Percentiles rank a stretch among this genome's conserved stretches.
phyloP scores from a whole-genome alignment of 2,797 vertebrate species.

The Pipistrellus pygmaeus region DNA sequence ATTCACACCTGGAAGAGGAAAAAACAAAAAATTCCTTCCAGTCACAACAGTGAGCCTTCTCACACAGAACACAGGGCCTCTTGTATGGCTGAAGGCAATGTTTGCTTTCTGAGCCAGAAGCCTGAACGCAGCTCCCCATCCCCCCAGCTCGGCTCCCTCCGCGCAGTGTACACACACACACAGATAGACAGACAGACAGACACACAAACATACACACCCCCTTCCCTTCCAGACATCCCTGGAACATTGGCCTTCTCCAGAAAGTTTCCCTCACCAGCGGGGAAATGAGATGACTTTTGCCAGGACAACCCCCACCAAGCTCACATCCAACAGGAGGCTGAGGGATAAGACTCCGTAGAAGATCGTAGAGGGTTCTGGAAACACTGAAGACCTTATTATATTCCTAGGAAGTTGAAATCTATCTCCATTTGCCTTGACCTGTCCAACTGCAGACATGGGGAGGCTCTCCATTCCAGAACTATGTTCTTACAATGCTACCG shows the following conservation, averaged over 20 bases:
- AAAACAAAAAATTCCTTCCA: constrained; percentile 40
- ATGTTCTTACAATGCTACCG: background rate
- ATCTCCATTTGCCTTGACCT: background rate
- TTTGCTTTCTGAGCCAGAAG: background rate
- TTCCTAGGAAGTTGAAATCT: background rate
- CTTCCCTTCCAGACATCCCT: background rate
- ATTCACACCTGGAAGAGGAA: constrained; percentile 55
- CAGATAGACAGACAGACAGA: background rate
- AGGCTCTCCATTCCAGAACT: background rate
- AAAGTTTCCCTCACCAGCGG: background rate
- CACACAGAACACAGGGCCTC: background rate
- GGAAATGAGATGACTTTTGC: background rate
- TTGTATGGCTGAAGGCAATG: background rate
- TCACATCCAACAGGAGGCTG: background rate
- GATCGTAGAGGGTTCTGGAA: background rate
- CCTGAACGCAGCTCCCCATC: background rate
- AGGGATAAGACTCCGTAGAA: background rate
- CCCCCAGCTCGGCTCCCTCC: background rate
- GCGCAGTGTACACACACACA: background rate
- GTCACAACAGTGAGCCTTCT: constrained; percentile 16
- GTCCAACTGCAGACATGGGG: background rate
- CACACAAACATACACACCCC: background rate
- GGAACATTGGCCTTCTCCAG: background rate
- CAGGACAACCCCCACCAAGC: background rate
- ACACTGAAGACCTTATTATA: background rate